Percentiles rank a stretch among this genome's conserved stretches.
Conservation (phyloP, 2,797 vertebrate genomes). For the Coendou prehensilis region DNA sequence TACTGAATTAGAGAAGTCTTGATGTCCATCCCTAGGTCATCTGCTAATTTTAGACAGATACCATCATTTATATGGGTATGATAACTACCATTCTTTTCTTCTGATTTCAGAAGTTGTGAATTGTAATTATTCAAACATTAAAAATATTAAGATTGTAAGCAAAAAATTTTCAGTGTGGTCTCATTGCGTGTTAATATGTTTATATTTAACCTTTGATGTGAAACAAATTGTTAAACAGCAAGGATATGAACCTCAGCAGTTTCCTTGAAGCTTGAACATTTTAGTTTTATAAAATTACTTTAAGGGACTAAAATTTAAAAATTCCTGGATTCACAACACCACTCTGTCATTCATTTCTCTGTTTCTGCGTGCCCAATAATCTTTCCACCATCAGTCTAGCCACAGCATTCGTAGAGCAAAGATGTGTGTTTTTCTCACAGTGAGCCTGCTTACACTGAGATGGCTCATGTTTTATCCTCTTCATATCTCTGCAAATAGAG, state of each 20-base stretch:
- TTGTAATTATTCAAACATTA: neutral
- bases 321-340: neutral
- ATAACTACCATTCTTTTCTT: neutral
- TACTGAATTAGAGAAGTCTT: neutral
- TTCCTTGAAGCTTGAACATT: constrained; percentile 11
- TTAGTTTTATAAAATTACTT: neutral
- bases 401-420: neutral
- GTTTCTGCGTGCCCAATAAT: neutral
- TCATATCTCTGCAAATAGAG: constrained; percentile 9
- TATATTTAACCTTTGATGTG: neutral
- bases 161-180: neutral
- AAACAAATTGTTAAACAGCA: neutral
- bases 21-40: neutral
- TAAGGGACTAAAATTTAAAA: neutral
- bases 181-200: neutral
- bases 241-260: neutral
- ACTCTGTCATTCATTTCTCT: neutral
- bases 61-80: neutral
- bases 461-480: constrained; percentile 25
- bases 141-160: neutral
- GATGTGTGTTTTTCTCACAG: constrained; percentile 33
- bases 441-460: constrained; percentile 2
- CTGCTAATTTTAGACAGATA: neutral
- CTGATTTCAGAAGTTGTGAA: neutral
- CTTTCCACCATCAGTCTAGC: neutral